Evolutionary conservation across 2,888 invertebrate species (phyloP).

Genomic region (Drosophila monieri): DNA sequence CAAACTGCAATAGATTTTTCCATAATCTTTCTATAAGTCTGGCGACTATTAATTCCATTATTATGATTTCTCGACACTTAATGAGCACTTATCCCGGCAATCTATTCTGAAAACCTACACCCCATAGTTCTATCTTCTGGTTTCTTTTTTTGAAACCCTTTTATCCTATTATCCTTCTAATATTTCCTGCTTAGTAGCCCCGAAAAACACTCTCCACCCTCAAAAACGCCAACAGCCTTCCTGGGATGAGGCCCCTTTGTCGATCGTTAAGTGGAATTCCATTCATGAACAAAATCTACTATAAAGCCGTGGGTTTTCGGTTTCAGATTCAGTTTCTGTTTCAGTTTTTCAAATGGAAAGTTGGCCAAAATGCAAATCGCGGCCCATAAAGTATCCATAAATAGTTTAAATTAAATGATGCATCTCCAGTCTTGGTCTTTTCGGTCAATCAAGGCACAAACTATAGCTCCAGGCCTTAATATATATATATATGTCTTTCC

Average conservation of each 20-base stretch:
- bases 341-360: constrained; percentile 34
- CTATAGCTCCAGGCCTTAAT: not conserved
- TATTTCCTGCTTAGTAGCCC: not conserved
- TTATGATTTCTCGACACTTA: too few species aligned
- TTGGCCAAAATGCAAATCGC: constrained; percentile 48
- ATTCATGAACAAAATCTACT: constrained; percentile 17
- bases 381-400: constrained; percentile 45
- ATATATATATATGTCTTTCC: not conserved
- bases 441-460: constrained; percentile 39
- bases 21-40: too few species aligned
- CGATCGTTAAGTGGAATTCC: constrained; percentile 33
- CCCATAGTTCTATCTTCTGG: too few species aligned
- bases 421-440: constrained; percentile 8
- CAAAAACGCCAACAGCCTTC: too few species aligned
- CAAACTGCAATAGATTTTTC: too few species aligned
- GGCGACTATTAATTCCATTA: too few species aligned
- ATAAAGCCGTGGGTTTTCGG: not conserved
- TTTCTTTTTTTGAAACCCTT: not conserved
- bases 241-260: too few species aligned
- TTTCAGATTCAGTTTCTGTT: not conserved
- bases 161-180: not conserved
- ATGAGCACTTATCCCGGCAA: too few species aligned
- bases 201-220: not conserved
- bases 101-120: too few species aligned
- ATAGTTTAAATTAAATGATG: constrained; percentile 44